Percentiles rank a stretch among this genome's conserved stretches.
These are phyloP conservation scores for Amiota mariae DNA, from an alignment of 2,888 invertebrate species.

Conservation along the genomic window DNA sequence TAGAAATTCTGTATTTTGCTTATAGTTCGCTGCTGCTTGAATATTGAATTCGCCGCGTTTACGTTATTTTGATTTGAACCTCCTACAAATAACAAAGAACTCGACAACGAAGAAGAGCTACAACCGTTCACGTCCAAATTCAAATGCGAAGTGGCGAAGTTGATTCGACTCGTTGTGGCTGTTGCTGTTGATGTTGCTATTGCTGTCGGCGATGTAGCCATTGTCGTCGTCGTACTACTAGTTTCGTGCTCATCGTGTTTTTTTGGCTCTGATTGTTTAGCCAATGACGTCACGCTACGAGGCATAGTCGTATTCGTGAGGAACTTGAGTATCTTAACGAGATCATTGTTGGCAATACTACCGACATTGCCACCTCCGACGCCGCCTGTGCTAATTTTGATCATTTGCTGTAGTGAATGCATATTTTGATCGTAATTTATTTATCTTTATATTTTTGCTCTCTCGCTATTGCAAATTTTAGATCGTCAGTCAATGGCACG, in stretches of 20 bases:
- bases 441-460: background rate
- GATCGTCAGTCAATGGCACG: background rate
- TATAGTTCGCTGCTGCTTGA: constrained; percentile 34
- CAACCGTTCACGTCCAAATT: constrained; percentile 60
- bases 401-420: constrained; percentile 68
- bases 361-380: constrained; percentile 42
- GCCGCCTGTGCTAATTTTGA: constrained; percentile 54
- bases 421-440: constrained; percentile 42
- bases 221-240: background rate
- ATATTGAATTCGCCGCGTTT: constrained; percentile 2
- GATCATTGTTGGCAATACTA: constrained; percentile 48
- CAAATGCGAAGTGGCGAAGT: constrained; percentile 49
- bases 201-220: constrained; percentile 2
- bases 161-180: constrained; percentile 55
- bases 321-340: constrained; percentile 56
- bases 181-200: constrained; percentile 41
- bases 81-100: background rate
- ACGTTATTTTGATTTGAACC: constrained; percentile 38
- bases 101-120: constrained; percentile 13
- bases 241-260: constrained; percentile 39
- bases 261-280: constrained; percentile 33
- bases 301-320: constrained; percentile 36
- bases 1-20: constrained; percentile 36
- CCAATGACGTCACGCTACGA: constrained; percentile 49
- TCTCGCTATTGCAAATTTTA: background rate